Evolutionary conservation across 2,797 vertebrate genomes (phyloP).

Genomic region (Chaetodon trifasciatus): DNA sequence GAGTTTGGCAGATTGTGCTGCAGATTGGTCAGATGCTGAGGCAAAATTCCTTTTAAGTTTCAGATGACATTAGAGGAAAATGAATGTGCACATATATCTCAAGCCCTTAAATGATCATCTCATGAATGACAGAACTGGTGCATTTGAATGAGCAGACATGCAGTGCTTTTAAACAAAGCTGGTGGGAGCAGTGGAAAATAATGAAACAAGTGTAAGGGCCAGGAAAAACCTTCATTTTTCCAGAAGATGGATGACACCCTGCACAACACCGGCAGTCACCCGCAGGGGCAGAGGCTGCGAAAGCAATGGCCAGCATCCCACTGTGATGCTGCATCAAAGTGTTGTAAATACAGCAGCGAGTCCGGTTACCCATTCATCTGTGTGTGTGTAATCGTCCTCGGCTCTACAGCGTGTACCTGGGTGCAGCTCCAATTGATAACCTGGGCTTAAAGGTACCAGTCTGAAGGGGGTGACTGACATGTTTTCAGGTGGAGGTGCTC

Average conservation of each 20-base stretch:
- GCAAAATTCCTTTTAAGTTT: slow-evolving; percentile 27
- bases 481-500: slow-evolving; percentile 9
- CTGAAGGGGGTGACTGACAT: slow-evolving; percentile 9
- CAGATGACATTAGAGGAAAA: not conserved
- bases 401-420: slow-evolving; percentile 9
- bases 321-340: slow-evolving; percentile 66
- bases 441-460: slow-evolving; percentile 10
- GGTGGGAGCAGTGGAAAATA: slow-evolving; percentile 27
- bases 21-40: not conserved
- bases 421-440: slow-evolving; percentile 45
- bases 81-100: not conserved
- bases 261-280: slow-evolving; percentile 47
- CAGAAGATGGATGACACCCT: slow-evolving; percentile 66
- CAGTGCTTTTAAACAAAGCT: slow-evolving; percentile 30
- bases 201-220: slow-evolving; percentile 45
- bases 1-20: slow-evolving; percentile 14
- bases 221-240: slow-evolving; percentile 56
- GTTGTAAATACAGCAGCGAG: slow-evolving; percentile 53
- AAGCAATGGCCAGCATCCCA: slow-evolving; percentile 52
- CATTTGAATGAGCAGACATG: slow-evolving; percentile 16
- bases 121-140: slow-evolving; percentile 11
- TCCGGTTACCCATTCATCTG: slow-evolving; percentile 61
- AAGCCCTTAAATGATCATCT: slow-evolving; percentile 30
- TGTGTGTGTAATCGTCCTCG: slow-evolving; percentile 20
- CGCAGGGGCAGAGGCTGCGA: slow-evolving; percentile 51